phyloP scores from a whole-genome alignment of 2,797 vertebrate genomes.

The Lutjanus argentimaculatus region DNA sequence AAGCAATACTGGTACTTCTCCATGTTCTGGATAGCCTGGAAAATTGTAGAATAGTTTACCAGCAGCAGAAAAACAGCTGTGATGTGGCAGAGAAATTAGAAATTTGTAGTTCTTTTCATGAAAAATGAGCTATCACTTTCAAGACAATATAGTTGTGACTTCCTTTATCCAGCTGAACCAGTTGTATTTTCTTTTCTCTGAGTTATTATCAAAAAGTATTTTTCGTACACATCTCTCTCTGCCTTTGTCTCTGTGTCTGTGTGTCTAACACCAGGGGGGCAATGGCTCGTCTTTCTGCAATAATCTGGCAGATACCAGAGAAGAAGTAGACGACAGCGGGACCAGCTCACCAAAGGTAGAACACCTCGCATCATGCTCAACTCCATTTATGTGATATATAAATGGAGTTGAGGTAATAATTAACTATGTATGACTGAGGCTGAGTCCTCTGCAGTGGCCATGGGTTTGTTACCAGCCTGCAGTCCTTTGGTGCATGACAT shows the following conservation, averaged over 20 bases:
- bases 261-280: conserved; percentile 54
- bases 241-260: not conserved
- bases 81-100: not conserved
- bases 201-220: not conserved
- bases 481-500: too few relatives aligned
- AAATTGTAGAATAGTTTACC: too few relatives aligned
- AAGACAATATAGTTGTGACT: not conserved
- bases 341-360: conserved; percentile 78
- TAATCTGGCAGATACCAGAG: conserved; percentile 74
- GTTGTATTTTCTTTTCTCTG: not conserved
- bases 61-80: not conserved
- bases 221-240: not conserved
- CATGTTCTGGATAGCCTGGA: too few relatives aligned
- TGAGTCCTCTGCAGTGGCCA: too few relatives aligned
- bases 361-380: not conserved
- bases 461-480: too few relatives aligned
- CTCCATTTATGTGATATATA: not conserved
- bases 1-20: too few relatives aligned
- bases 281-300: conserved; percentile 75
- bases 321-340: conserved; percentile 73
- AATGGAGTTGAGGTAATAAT: not conserved
- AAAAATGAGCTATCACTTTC: not conserved
- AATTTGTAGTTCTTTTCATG: not conserved
- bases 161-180: not conserved
- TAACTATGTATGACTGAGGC: not conserved